These are phyloP conservation scores for Porites australiensis DNA, from an alignment of 64 coral and sea anemone genomes.

Conservation along the genomic window DNA sequence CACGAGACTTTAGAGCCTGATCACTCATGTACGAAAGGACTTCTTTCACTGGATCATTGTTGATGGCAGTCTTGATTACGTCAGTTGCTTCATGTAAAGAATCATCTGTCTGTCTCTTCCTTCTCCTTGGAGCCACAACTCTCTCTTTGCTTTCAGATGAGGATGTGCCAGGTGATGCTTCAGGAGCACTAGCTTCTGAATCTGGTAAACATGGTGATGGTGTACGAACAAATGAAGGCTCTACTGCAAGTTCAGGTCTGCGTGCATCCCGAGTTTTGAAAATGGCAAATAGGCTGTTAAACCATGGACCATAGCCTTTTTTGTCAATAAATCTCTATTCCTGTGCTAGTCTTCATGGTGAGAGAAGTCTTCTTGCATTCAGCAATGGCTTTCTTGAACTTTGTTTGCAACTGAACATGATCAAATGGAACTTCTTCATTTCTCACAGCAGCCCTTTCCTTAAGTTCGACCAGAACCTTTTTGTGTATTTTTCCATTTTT, in stretches of 20 bases:
- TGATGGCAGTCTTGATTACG: conserved; percentile 39
- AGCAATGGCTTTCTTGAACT: conserved; percentile 68
- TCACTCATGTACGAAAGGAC: conserved; percentile 61
- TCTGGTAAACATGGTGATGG: not conserved
- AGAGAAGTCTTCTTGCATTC: conserved; percentile 68
- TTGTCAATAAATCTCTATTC: conserved; percentile 43
- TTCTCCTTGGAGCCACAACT: not conserved
- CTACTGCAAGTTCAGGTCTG: conserved; percentile 49
- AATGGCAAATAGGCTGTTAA: conserved; percentile 48
- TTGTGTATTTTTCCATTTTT: conserved; percentile 32
- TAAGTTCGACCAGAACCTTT: conserved; percentile 15
- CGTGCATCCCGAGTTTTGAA: conserved; percentile 71
- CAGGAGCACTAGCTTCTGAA: not conserved
- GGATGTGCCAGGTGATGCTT: not conserved
- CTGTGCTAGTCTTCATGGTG: conserved; percentile 71
- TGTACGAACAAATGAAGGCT: conserved; percentile 39
- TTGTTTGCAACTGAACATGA: conserved; percentile 46
- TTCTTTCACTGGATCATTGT: conserved; percentile 69
- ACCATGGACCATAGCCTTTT: conserved; percentile 70
- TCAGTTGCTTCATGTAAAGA: conserved; percentile 19
- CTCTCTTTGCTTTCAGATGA: not conserved
- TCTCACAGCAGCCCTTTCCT: conserved; percentile 51
- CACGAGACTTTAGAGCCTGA: conserved; percentile 11
- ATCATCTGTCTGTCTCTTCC: conserved; percentile 32
- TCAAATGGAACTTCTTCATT: conserved; percentile 44